Base-by-base conservation (phyloP, 2,113 vertebrate genomes). In the Perognathus longimembris region DNA sequence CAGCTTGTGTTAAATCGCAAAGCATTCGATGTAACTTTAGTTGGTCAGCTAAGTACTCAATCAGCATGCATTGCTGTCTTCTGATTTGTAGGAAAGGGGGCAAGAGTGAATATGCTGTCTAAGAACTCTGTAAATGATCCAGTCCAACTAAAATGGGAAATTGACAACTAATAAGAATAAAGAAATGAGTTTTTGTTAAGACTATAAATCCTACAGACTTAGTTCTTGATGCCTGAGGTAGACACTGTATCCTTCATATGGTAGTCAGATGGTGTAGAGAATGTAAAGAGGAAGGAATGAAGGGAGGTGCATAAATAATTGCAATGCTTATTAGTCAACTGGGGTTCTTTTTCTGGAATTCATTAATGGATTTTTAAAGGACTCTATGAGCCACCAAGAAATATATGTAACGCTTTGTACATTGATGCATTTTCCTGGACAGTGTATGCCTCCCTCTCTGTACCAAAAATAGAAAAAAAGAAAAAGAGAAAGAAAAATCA, bases 1-100 rank as follows among this genome's bases (percentile, higher is more conserved):
- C 94, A 95, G 90, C 77, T 54, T 78, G 80, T 79, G 86, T 92
- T 94, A 91, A 92, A 89, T 85, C 7, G 34, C 84, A 75, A 91
- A 81, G 76, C 17, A 38, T 89, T 94, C 94, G 91, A 94, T 85
- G 73, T 87, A 93, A 95, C 95, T 94, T 96, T n/a, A 21, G 94
- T 84, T 85, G 94, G 94, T 94, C 85, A 89, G 91, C 80, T 96
- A 91, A 94, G 85, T 94, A 69, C 85, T 92, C 94, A 87, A 70
- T 87, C 92, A 92, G 77, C 77, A 74, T 11, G 0, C 81, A 75
- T 30, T 54, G 57, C 86, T 92, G 45, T 90, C 90, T 89, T 88
- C 91, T 90, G 89, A 70, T 92, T 92, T 96, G 91, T 76, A 93
- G 85, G 64, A 93, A 86, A 94, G 73, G 73, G 88, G 80, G 69